These are phyloP conservation scores for Ceyx cyanopectus DNA, from an alignment of 2,113 vertebrate species.

Conservation along the genomic window DNA sequence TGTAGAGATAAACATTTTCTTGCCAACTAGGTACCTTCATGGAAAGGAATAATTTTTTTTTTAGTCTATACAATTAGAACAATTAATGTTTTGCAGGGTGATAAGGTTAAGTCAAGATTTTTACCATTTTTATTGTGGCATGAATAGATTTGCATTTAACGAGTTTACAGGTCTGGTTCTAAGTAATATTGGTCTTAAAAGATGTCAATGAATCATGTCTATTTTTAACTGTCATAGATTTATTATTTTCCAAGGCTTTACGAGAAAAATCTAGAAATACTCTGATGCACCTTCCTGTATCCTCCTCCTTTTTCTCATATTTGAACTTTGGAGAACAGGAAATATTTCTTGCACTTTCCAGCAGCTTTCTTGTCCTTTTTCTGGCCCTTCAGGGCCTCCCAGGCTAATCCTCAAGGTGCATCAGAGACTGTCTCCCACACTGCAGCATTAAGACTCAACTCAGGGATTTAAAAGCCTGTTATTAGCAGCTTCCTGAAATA, in stretches of 20 bases:
- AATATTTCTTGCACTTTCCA: background rate
- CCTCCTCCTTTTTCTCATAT: too few relatives aligned
- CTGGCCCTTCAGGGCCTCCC: background rate
- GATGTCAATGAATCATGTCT: background rate
- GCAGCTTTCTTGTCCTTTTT: background rate
- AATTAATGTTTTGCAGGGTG: background rate
- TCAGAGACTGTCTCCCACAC: background rate
- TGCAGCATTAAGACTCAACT: background rate
- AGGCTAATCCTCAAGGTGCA: background rate
- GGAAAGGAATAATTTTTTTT: background rate
- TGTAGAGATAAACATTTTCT: background rate
- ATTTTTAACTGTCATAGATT: background rate
- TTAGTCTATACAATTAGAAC: background rate
- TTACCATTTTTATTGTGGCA: background rate
- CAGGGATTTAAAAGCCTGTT: conserved; percentile 6
- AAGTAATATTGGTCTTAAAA: background rate
- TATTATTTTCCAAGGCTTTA: background rate
- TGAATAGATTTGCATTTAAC: background rate
- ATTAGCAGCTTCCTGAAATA: conserved; percentile 25
- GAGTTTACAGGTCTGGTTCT: background rate
- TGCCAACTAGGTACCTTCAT: background rate
- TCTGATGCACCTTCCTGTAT: background rate
- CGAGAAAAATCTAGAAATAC: background rate
- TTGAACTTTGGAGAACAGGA: background rate
- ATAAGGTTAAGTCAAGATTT: background rate